Evolutionary conservation across 2,113 vertebrate genomes (phyloP).

Genomic region (Daphoenositta chrysoptera): DNA sequence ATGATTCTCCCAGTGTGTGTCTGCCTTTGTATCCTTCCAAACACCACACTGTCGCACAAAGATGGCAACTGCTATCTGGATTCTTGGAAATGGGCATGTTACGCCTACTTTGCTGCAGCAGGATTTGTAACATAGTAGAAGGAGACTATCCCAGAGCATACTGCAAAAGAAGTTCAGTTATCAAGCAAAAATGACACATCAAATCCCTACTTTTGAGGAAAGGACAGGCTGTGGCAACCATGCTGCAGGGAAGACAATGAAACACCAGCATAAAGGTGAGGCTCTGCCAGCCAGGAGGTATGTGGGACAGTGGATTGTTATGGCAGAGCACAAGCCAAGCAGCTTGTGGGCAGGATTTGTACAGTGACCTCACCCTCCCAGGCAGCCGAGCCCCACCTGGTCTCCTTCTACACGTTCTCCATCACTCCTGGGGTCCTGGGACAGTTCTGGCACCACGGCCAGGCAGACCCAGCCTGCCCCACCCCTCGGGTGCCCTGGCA

Average conservation of each 20-base stretch:
- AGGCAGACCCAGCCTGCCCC: not conserved
- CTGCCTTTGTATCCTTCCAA: not conserved
- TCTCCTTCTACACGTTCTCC: not conserved
- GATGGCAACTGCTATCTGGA: not conserved
- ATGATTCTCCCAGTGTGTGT: not conserved
- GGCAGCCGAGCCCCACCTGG: not conserved
- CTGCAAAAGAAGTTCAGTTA: not conserved
- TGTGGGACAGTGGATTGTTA: not conserved
- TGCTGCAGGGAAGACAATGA: not conserved
- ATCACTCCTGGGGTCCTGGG: not conserved
- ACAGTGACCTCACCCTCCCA: not conserved
- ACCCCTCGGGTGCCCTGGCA: not conserved
- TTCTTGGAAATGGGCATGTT: not conserved
- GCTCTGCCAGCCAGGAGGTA: not conserved
- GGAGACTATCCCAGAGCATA: not conserved
- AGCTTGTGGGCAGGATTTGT: not conserved
- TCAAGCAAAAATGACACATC: not conserved
- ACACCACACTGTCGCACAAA: not conserved
- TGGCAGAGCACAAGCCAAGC: not conserved
- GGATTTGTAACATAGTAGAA: not conserved
- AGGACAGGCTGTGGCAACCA: not conserved
- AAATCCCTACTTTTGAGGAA: not conserved
- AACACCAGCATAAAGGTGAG: not conserved
- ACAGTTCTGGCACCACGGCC: not conserved
- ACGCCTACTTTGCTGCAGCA: not conserved